Evolutionary conservation across 2,888 invertebrate genomes (phyloP).

Genomic region (Acleris holmiana): DNA sequence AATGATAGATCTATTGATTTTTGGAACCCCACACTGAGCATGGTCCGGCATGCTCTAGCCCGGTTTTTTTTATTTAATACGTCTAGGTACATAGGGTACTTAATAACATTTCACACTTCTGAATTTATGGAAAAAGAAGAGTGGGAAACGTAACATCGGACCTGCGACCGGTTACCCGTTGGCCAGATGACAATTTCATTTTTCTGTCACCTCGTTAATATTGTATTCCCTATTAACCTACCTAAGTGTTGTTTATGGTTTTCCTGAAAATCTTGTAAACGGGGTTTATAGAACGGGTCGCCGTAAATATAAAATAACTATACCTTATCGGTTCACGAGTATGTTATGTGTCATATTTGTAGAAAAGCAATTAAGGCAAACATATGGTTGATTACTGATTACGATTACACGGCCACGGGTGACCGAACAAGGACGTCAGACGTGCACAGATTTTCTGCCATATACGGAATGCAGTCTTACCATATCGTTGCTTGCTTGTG

Average conservation of each 20-base stretch:
- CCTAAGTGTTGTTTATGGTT: background rate
- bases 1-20: too few relatives aligned
- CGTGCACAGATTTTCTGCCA: constrained; percentile 8
- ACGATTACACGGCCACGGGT: constrained; percentile 1
- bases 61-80: too few relatives aligned
- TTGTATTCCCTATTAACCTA: background rate
- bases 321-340: background rate
- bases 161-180: background rate
- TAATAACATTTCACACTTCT: too few relatives aligned
- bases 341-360: background rate
- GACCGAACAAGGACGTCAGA: background rate
- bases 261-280: background rate
- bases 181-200: background rate
- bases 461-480: constrained; percentile 5
- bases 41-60: too few relatives aligned
- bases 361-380: background rate
- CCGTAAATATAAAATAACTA: background rate
- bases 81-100: too few relatives aligned
- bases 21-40: too few relatives aligned
- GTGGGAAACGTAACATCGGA: background rate
- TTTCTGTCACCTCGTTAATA: background rate
- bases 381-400: constrained; percentile 9
- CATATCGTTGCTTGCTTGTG: background rate
- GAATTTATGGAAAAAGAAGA: too few relatives aligned
- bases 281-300: too few relatives aligned